Percentiles rank a stretch among this genome's conserved stretches.
phyloP scores from a whole-genome alignment of 2,797 vertebrate genomes.

The Brachyrhaphis roseni region DNA sequence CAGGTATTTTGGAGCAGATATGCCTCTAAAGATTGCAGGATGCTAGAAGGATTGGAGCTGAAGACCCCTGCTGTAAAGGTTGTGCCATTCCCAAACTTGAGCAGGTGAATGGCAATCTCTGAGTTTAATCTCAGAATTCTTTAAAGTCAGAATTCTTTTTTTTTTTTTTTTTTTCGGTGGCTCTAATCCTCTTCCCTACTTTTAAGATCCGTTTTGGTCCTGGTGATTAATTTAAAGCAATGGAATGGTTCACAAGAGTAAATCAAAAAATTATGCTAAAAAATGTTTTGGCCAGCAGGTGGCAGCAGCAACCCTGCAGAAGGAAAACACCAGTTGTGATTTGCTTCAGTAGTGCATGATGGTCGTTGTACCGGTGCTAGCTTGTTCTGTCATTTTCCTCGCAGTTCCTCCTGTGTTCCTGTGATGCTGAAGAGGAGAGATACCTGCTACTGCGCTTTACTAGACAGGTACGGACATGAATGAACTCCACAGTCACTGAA shows the following conservation, averaged over 20 bases:
- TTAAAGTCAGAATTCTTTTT: too few species aligned
- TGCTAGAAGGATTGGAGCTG: too few species aligned
- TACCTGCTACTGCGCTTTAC: slow-evolving; percentile 55
- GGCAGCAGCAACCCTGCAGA: slow-evolving; percentile 22
- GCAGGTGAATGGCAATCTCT: neutral
- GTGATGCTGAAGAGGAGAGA: slow-evolving; percentile 64
- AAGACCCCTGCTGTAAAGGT: neutral
- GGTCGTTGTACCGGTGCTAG: slow-evolving; percentile 52
- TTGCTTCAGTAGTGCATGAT: slow-evolving; percentile 62
- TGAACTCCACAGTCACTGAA: neutral
- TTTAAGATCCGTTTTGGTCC: neutral
- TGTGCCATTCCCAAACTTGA: neutral
- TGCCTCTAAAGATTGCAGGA: too few species aligned
- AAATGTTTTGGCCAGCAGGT: slow-evolving; percentile 12
- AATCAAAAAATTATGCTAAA: neutral
- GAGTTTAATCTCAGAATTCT: too few species aligned
- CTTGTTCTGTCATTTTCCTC: slow-evolving; percentile 13
- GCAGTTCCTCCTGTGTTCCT: slow-evolving; percentile 15
- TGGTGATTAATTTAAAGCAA: neutral
- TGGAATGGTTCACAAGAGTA: neutral
- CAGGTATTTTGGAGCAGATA: too few species aligned
- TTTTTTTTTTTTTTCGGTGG: too few species aligned
- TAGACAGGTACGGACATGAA: slow-evolving; percentile 67
- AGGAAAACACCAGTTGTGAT: slow-evolving; percentile 3
- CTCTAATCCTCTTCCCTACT: too few species aligned